Evolutionary conservation across 2,888 invertebrate genomes (phyloP).

Genomic region (Brassicogethes aeneus): DNA sequence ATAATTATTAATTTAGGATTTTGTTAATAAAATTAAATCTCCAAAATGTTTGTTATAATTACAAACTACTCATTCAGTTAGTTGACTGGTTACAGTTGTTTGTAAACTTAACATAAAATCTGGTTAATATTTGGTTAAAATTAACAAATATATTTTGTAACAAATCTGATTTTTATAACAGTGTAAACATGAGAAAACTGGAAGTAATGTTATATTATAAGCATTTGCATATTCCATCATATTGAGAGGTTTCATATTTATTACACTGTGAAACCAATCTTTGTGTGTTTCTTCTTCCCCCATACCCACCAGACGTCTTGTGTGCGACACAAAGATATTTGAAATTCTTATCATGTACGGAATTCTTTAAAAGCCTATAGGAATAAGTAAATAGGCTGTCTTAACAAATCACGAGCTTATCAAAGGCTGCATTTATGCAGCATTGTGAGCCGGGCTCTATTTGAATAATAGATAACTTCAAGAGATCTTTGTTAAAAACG

Average conservation of each 20-base stretch:
- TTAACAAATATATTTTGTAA: too few relatives aligned
- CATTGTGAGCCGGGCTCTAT: not conserved
- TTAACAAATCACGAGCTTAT: not conserved
- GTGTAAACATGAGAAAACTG: too few relatives aligned
- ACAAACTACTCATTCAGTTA: too few relatives aligned
- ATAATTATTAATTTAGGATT: too few relatives aligned
- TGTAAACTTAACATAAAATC: too few relatives aligned
- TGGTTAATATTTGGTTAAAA: too few relatives aligned
- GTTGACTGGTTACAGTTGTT: too few relatives aligned
- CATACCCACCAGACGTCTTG: not conserved
- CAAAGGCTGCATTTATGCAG: not conserved
- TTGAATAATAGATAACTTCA: not conserved
- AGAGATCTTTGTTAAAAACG: not conserved
- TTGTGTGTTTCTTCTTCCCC: not conserved
- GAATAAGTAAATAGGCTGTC: constrained; percentile 1
- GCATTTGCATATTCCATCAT: too few relatives aligned
- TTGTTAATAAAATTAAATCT: too few relatives aligned
- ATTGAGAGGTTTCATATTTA: not conserved
- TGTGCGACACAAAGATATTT: not conserved
- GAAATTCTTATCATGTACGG: not conserved
- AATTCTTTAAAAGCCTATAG: not conserved
- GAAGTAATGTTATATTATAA: too few relatives aligned
- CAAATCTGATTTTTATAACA: too few relatives aligned
- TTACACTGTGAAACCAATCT: not conserved
- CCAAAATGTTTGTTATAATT: too few relatives aligned